phyloP scores from a whole-genome alignment of 2,113 vertebrate species.

The cattle (Bos taurus) region ARS-UCD2.0 NC_037331.1:117937001-117937500 shows the following conservation, averaged over 20 bases:
- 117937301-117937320: not conserved
- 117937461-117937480: not conserved
- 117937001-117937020: constrained; percentile 43
- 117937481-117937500: not conserved
- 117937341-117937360: not conserved
- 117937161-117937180: constrained; percentile 58
- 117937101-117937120: constrained; percentile 46
- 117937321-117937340: not conserved
- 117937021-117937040: constrained; percentile 56
- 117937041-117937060: constrained; percentile 49
- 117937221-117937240: not conserved
- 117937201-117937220: not conserved
- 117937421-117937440: not conserved
- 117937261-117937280: not conserved
- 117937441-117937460: not conserved
- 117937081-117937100: constrained; percentile 75
- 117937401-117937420: fast-evolving
- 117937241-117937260: not conserved
- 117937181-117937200: not conserved
- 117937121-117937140: constrained; percentile 34
- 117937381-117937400: not conserved
- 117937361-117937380: not conserved
- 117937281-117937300: not conserved
- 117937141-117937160: not conserved
- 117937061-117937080: constrained; percentile 70